These are phyloP conservation scores for Epinephelus fuscoguttatus DNA, from an alignment of 2,113 vertebrate species.

Conservation along the genomic window DNA sequence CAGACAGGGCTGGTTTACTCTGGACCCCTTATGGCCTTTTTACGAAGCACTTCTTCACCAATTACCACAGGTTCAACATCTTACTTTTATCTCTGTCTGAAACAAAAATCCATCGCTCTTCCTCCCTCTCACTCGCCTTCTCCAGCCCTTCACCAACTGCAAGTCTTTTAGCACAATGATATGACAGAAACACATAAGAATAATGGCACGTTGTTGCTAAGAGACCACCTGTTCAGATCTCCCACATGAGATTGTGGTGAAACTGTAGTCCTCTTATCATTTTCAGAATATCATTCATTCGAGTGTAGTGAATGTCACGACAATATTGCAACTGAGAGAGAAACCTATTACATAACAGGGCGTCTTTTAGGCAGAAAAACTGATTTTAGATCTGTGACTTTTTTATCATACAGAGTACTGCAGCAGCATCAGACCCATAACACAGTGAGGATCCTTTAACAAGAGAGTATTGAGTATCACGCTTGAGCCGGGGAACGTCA, in stretches of 20 bases:
- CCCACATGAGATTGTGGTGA: constrained; percentile 69
- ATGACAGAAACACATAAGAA: constrained; percentile 82
- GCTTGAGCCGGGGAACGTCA: constrained; percentile 31
- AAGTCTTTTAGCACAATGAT: constrained; percentile 70
- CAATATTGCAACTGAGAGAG: constrained; percentile 45
- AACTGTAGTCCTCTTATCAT: constrained; percentile 67
- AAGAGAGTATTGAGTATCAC: neutral
- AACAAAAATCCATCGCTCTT: constrained; percentile 33
- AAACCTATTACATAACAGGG: constrained; percentile 49
- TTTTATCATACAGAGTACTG: constrained; percentile 5
- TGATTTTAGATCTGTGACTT: constrained; percentile 13
- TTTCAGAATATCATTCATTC: constrained; percentile 62
- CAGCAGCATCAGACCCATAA: neutral
- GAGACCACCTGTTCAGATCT: constrained; percentile 86
- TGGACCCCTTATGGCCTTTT: constrained; percentile 21
- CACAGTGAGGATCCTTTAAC: constrained; percentile 14
- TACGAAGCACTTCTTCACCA: constrained; percentile 26
- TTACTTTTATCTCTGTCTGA: constrained; percentile 8
- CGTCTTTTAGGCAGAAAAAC: constrained; percentile 24
- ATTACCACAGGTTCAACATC: constrained; percentile 4
- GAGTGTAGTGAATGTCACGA: constrained; percentile 51
- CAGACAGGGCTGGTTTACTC: constrained; percentile 27
- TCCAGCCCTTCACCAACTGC: constrained; percentile 42
- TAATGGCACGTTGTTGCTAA: constrained; percentile 86
- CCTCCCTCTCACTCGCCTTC: constrained; percentile 51